phyloP scores from a whole-genome alignment of 1,140 invertebrate genomes.

The Heliconius melpomene region DNA sequence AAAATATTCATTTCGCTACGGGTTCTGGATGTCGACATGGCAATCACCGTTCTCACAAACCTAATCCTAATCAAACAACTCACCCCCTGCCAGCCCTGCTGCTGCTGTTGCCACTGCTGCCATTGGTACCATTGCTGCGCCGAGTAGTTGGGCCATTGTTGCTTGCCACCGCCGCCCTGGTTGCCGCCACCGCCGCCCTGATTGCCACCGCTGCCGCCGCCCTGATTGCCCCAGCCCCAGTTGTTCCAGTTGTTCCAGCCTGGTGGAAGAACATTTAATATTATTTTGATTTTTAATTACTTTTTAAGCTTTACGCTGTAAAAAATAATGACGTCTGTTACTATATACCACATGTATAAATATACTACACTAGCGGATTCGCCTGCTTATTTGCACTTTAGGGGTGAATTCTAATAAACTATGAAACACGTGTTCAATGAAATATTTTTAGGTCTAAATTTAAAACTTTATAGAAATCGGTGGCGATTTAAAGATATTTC shows the following conservation, averaged over 20 bases:
- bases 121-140: slow-evolving; percentile 76
- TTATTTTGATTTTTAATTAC: neutral
- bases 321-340: neutral
- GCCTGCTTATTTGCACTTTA: too few species aligned
- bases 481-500: too few species aligned
- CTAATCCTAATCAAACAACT: neutral
- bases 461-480: too few species aligned
- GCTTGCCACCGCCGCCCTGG: slow-evolving; percentile 30
- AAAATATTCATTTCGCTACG: too few species aligned
- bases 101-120: slow-evolving; percentile 74
- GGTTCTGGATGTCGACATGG: too few species aligned
- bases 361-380: too few species aligned
- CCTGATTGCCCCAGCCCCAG: slow-evolving; percentile 58
- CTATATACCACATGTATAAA: too few species aligned
- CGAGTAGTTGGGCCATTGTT: slow-evolving; percentile 65
- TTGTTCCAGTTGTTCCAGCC: slow-evolving; percentile 65
- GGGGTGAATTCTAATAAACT: too few species aligned
- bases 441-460: too few species aligned
- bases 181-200: slow-evolving; percentile 9
- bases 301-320: neutral
- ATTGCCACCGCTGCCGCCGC: slow-evolving; percentile 27
- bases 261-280: neutral
- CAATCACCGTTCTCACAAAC: too few species aligned
- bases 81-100: slow-evolving; percentile 66
- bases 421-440: too few species aligned